Base-by-base conservation (phyloP, 2,888 invertebrate species). In the Drosophila monieri region DNA sequence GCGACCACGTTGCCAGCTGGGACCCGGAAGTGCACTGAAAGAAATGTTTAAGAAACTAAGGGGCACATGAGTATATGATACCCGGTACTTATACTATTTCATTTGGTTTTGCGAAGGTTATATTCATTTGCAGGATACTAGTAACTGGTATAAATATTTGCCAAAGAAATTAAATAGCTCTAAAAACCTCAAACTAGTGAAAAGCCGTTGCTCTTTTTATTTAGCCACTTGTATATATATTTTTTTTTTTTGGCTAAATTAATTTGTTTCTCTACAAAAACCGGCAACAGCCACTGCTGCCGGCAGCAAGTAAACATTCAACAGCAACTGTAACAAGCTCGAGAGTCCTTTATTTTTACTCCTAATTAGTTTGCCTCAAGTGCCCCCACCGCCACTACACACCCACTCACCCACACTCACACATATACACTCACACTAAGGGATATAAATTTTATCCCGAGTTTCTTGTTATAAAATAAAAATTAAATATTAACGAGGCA, bases 401-500 rank as follows among this genome's bases (percentile, higher is more conserved):
- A 30, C 14, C 1, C 27, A 9, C 6, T 35, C 35, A 18, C 21
- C 49, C 14, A 3, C 3, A 9, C 18, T 5, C 8, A 48, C 35
- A 27, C 30, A 39, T 23, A 21, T 12, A 18, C 2, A 27, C 35
- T 41, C 2, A 41, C 18, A 9, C 39, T 41, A 18, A 35, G 6
- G 35, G n/a, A 43, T 21, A 43, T 21, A 46, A 25, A 21, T 43
- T n/a, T 48, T n/a, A 10, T 48, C 55, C 48, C 10, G 32, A 37
- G 9, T 49, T n/a, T 25, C 27, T 57, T 39, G 53, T 39, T 46
- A 14, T 35, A 35, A 48, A 57, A 57, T 60, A 61, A 41, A 65
- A 44, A 81, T 80, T 70, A 85, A 81, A 77, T 81, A 85, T 80
- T 85, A 77, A 80, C 67, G 47, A 25, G 57, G 64, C 56, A 65